These are phyloP conservation scores for Lipotes vexillifer DNA, from an alignment of 2,113 vertebrate species.

Conservation along the genomic window DNA sequence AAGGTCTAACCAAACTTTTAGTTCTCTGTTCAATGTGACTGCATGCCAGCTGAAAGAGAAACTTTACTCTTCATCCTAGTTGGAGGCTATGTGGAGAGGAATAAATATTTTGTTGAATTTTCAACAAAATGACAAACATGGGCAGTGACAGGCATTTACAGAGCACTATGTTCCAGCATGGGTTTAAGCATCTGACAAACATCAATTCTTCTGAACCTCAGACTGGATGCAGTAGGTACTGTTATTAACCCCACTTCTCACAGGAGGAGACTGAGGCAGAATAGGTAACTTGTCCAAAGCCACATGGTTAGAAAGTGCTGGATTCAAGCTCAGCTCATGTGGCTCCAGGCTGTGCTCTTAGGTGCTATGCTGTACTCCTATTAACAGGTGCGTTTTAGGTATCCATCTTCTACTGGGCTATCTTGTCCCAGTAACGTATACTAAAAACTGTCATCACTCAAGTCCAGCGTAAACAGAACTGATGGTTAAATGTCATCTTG, in stretches of 20 bases:
- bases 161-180: background rate
- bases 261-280: background rate
- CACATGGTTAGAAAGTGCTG: background rate
- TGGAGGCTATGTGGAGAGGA: background rate
- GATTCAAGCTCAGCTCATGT: background rate
- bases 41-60: background rate
- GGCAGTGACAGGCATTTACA: background rate
- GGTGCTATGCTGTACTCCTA: fast-evolving
- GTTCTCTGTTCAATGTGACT: background rate
- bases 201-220: background rate
- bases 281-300: background rate
- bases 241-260: background rate
- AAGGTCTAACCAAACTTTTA: background rate
- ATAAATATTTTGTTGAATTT: background rate
- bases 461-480: background rate
- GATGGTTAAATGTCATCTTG: background rate
- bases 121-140: background rate
- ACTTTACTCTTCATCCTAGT: background rate
- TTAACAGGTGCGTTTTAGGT: background rate
- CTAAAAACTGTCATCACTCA: background rate
- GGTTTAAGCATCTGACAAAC: background rate
- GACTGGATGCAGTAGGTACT: background rate
- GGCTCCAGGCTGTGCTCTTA: background rate
- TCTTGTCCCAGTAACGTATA: fast-evolving
- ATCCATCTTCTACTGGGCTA: fast-evolving